Conservation (phyloP, 1,140 invertebrate species). For the Rhopalosiphum padi region DNA sequence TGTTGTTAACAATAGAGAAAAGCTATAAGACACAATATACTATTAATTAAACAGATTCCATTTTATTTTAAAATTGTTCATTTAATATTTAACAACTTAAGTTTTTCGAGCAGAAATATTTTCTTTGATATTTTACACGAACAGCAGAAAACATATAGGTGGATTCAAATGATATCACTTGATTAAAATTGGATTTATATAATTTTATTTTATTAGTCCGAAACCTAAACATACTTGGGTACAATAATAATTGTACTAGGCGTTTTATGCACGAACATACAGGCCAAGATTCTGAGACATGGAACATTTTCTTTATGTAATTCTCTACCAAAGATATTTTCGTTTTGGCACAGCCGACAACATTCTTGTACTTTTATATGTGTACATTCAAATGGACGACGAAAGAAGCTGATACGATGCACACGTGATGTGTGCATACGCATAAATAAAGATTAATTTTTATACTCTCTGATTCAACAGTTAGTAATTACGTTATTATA, state of each 20-base stretch:
- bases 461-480: background rate
- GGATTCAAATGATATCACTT: background rate
- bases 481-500: background rate
- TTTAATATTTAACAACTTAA: background rate
- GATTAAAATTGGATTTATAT: background rate
- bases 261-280: conserved; percentile 15
- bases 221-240: background rate
- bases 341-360: conserved; percentile 45
- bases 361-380: conserved; percentile 48
- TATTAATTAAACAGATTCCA: conserved; percentile 4
- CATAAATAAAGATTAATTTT: conserved; percentile 49
- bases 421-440: conserved; percentile 38
- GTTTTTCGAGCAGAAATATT: background rate
- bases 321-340: conserved; percentile 53
- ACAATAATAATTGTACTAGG: conserved; percentile 36
- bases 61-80: conserved; percentile 11
- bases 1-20: conserved; percentile 45
- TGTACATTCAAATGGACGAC: background rate
- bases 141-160: background rate
- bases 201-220: background rate
- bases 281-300: conserved; percentile 25
- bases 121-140: background rate
- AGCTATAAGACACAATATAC: conserved; percentile 16
- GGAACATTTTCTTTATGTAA: conserved; percentile 49
- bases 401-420: conserved; percentile 39